phyloP scores from a whole-genome alignment of 2,888 invertebrate species.

The Dynastes maya region DNA sequence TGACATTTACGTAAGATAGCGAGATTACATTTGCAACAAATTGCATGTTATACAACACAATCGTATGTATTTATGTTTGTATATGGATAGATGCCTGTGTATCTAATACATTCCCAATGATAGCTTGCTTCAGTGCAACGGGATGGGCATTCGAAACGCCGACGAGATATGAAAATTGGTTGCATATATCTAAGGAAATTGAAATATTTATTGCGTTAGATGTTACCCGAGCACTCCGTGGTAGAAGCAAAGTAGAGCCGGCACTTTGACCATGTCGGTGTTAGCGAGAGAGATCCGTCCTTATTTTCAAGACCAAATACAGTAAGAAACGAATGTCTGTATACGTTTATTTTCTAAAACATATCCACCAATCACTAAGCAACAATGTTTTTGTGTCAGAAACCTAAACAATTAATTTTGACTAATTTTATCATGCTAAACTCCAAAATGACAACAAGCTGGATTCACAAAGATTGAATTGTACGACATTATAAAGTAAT shows the following conservation, averaged over 20 bases:
- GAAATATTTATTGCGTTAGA: slow-evolving; percentile 10
- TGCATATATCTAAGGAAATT: slow-evolving; percentile 17
- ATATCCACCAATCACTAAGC: no score
- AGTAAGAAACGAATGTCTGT: no score
- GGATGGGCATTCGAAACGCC: slow-evolving; percentile 4
- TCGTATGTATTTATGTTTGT: background rate
- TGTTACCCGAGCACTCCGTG: background rate
- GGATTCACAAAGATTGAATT: no score
- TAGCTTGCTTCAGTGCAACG: background rate
- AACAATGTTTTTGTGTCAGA: no score
- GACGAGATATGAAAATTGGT: slow-evolving; percentile 4
- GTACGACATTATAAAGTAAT: no score
- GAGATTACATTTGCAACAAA: background rate
- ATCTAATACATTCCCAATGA: background rate
- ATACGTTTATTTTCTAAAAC: no score
- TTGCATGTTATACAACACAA: background rate
- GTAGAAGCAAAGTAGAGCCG: background rate
- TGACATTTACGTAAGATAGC: background rate
- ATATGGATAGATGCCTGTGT: background rate
- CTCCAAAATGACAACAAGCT: no score
- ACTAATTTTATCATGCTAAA: no score
- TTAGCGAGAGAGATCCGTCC: no score
- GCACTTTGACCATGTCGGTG: background rate
- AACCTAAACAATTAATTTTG: no score
- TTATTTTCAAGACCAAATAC: no score